Conservation (phyloP, 2,888 invertebrate species). For the Camponotus fellah region DNA sequence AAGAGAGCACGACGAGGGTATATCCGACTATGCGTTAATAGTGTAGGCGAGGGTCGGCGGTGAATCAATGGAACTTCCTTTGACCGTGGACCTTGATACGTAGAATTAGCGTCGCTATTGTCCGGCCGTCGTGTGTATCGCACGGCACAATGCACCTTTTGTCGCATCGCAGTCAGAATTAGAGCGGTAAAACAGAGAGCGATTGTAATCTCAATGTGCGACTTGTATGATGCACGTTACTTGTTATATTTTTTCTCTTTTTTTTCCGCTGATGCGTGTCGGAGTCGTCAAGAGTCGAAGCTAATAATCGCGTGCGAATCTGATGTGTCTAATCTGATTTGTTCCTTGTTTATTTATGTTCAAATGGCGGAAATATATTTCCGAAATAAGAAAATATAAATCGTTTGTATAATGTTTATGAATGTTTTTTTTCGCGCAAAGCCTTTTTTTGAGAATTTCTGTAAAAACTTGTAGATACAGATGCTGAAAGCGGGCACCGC, state of each 20-base stretch:
- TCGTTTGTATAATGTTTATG: not conserved
- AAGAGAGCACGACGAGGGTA: constrained; percentile 46
- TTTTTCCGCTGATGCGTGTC: not conserved
- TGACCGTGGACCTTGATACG: constrained; percentile 73
- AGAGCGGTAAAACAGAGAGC: constrained; percentile 25
- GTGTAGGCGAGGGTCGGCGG: constrained; percentile 66
- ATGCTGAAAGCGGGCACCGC: constrained; percentile 93
- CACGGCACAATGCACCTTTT: constrained; percentile 50
- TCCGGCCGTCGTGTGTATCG: constrained; percentile 41
- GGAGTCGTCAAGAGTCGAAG: not conserved
- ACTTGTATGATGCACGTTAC: not conserved
- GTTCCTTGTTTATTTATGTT: not conserved
- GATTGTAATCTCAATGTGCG: constrained; percentile 35
- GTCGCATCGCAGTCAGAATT: constrained; percentile 30
- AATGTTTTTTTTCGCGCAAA: not conserved
- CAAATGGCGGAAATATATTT: not conserved
- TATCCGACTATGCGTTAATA: constrained; percentile 61
- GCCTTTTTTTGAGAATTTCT: not conserved
- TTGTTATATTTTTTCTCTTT: not conserved
- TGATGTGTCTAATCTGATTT: not conserved
- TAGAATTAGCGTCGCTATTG: constrained; percentile 62
- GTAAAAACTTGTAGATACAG: constrained; percentile 85
- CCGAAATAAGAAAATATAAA: not conserved
- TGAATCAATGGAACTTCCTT: constrained; percentile 73
- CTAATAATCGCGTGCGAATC: not conserved